A percentile compares a stretch with the other conserved stretches of the same genome.
Conservation (phyloP, 2,888 invertebrate species). For the Cristatella mucedo region DNA sequence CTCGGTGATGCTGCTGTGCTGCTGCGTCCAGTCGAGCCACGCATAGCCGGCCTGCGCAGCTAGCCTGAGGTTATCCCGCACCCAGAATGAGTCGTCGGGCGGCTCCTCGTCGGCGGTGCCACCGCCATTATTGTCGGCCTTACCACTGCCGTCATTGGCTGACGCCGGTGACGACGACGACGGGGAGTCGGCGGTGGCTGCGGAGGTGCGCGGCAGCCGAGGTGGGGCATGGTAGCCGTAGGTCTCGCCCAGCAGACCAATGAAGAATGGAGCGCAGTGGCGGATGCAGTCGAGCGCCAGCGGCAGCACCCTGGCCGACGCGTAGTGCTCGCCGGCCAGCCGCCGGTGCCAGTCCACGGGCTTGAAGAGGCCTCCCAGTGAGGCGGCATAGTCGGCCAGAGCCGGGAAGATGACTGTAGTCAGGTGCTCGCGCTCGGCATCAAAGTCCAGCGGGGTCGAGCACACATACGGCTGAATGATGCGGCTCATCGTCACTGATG, state of each 20-base stretch:
- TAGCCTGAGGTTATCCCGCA: slow-evolving; percentile 24
- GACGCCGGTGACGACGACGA: too few relatives aligned
- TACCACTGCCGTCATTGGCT: too few relatives aligned
- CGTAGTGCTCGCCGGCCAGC: slow-evolving; percentile 17
- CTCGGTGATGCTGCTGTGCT: slow-evolving; percentile 27
- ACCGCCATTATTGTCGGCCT: too few relatives aligned
- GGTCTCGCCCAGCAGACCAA: slow-evolving; percentile 30
- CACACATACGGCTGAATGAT: too few relatives aligned
- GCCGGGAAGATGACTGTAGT: slow-evolving; percentile 21
- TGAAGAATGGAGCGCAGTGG: slow-evolving; percentile 26
- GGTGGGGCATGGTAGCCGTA: slow-evolving; percentile 25
- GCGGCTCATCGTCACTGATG: too few relatives aligned
- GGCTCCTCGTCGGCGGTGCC: slow-evolving; percentile 11
- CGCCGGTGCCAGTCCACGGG: slow-evolving; percentile 28
- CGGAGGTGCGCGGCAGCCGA: too few relatives aligned
- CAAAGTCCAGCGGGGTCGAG: slow-evolving; percentile 9
- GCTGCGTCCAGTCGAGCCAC: slow-evolving; percentile 26
- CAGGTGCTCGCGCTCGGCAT: slow-evolving; percentile 15
- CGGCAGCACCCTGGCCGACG: slow-evolving; percentile 19
- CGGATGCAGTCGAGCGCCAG: slow-evolving; percentile 22
- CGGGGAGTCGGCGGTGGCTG: slow-evolving; percentile 16
- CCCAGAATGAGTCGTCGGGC: slow-evolving; percentile 17
- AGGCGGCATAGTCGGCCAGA: slow-evolving; percentile 19
- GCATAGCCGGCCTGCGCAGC: slow-evolving; percentile 27
- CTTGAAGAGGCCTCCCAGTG: slow-evolving; percentile 22